Percentiles rank a stretch among this genome's conserved stretches.
These are phyloP conservation scores for Anser brachyrhynchus DNA, from an alignment of 2,113 vertebrate genomes.

Conservation along the genomic window DNA sequence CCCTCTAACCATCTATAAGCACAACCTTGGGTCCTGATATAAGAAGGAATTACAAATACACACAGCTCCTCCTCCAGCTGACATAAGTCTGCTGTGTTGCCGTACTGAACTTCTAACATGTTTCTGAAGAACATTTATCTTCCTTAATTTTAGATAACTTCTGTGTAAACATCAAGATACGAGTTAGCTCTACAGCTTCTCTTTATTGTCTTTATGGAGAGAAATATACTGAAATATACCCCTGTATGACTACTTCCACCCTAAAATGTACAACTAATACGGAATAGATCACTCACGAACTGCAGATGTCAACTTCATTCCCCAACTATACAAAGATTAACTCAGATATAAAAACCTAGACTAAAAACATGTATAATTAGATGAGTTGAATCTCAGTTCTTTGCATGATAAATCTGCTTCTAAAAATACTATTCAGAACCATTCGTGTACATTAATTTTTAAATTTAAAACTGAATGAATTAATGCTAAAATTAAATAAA, in stretches of 20 bases:
- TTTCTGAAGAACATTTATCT: background rate
- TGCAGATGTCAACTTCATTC: background rate
- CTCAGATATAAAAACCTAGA: background rate
- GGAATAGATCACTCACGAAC: background rate
- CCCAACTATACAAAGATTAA: background rate
- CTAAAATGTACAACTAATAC: background rate
- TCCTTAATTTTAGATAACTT: background rate
- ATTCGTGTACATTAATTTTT: background rate
- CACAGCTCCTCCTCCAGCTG: rapidly evolving
- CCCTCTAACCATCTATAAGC: background rate
- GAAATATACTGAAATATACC: background rate
- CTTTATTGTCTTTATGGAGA: background rate
- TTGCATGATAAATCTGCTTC: background rate
- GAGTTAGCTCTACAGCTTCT: background rate
- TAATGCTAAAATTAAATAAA: background rate
- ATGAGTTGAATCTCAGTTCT: background rate
- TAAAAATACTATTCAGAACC: background rate
- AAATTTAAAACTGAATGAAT: background rate
- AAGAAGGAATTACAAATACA: background rate
- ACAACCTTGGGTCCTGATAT: background rate
- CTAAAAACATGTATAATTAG: background rate
- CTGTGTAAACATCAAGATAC: background rate
- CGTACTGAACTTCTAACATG: background rate
- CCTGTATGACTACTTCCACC: background rate
- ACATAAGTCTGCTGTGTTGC: background rate